Evolutionary conservation across 2,113 vertebrate genomes (phyloP), one percentile per base, ranked within the genome.

Genomic region (Channa maculata): DNA sequence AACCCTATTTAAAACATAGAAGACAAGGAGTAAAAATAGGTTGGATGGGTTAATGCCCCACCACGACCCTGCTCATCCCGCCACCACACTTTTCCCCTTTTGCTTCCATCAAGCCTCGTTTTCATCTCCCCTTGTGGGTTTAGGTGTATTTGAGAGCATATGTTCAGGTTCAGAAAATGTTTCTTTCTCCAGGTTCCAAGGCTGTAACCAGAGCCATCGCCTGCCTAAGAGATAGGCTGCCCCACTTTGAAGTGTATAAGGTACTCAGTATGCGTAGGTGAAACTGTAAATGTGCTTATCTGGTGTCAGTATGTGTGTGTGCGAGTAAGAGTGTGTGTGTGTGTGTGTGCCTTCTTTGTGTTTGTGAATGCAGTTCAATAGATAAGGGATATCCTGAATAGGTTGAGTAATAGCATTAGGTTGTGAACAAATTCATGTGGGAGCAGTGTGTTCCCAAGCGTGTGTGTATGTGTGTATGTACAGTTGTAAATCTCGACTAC

Each of bases 211-310:
- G 59, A 80, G 75, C 36, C 53, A 77, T 63, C 78, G 75, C 61
- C 75, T 83, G 75, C 75, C 67, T 59, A 43, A 79, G 67, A 89
- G 86, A 86, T 86, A 80, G 68, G 64, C 58, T 80, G 82, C 51
- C 81, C 81, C 65, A 85, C 88, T 91, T 92, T 90, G 88, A 91
- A 88, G 86, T 85, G 54, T 57, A 73, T 73, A 87, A 87, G 82
- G 81, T 79, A 60, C 83, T 86, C 76, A 37, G 71, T 87, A 75
- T 81, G 90, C 71, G 66, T 79, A 77, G 85, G 83, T 77, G 79
- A 88, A 82, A 85, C 84, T 84, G 78, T 86, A 91, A 92, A 86
- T 86, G 85, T 89, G 84, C 86, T 91, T 91, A 92, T 89, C 84
- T 87, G 58, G 66, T 83, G 87, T 78, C 46, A 52, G 66, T 24